These are phyloP conservation scores for Plecturocebus donacophilus DNA, from an alignment of 2,113 vertebrate species.

Conservation along the genomic window DNA sequence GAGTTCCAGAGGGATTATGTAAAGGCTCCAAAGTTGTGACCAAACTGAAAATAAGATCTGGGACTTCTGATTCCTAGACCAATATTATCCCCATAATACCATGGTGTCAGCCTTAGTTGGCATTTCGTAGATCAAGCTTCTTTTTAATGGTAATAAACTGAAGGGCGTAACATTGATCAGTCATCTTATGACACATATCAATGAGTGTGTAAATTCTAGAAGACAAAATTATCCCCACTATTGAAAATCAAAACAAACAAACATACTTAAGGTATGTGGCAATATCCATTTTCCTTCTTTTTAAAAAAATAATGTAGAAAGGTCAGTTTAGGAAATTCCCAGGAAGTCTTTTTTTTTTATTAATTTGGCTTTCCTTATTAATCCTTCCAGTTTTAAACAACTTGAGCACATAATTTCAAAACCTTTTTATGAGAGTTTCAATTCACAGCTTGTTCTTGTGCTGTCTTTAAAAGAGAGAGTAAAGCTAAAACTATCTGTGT, in stretches of 20 bases:
- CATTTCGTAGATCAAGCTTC: background rate
- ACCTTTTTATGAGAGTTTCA: background rate
- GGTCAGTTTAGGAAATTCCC: background rate
- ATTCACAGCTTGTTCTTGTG: background rate
- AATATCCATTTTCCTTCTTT: rapidly evolving
- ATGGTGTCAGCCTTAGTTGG: background rate
- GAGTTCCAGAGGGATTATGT: background rate
- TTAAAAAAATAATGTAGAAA: background rate
- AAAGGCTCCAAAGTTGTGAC: background rate
- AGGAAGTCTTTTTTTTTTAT: background rate
- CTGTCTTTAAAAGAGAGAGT: background rate
- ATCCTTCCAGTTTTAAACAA: no score
- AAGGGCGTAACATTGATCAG: background rate
- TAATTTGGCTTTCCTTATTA: background rate
- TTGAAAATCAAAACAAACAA: background rate
- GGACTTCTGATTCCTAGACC: background rate
- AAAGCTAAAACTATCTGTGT: slow-evolving; percentile 15
- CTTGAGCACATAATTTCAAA: slow-evolving; percentile 3
- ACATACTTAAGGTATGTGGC: background rate
- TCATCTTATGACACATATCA: background rate
- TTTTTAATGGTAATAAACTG: background rate
- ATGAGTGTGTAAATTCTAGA: background rate
- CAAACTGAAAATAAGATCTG: background rate
- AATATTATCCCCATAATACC: background rate
- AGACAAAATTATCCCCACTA: background rate